Base-by-base conservation (phyloP, 2,888 invertebrate species). In the Archips crataeganus region DNA sequence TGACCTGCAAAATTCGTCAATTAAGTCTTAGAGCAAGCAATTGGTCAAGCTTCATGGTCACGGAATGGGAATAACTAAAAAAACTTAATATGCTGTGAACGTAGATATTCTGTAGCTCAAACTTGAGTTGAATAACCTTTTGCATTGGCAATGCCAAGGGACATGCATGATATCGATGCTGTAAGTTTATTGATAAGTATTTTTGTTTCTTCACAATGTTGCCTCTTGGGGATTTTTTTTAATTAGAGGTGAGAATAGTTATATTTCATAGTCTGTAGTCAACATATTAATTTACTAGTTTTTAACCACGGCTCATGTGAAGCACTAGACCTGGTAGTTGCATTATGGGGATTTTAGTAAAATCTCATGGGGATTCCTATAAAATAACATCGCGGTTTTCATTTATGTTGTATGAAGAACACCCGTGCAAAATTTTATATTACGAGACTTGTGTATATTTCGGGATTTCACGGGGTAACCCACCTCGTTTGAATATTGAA, bases 11-110 rank as follows among this genome's bases (percentile, higher is more conserved):
- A 86, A 84, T 87, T 85, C 80, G 82, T 85, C 86, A 89, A 90
- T 91, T 88, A 88, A 84, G 81, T 87, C 89, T 91, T 70, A 59
- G 42, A 59, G 47, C 70, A 36, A 47, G 54, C 42, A n/a, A 71
- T 69, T 70, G 60, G 90, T 83, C 84, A 88, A 84, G 91, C 88
- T 90, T 85, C 85, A 85, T 79, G 87, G 87, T 88, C 89, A 87
- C 87, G 88, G 79, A 85, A 74, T 60, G 65, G 63, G 32, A 42
- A 64, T 61, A 66, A 67, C 64, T 71, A 63, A 51, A 39, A 11
- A 73, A 69, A 73, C 68, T 63, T 73, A 63, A 73, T 68, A 62
- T 68, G 59, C 49, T 73, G 68, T 69, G 73, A 73, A 73, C 73
- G 68, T 68, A 49, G 73, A 71, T 73, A 54, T 61, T 71, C 65